Evolutionary conservation across 2,888 invertebrate species (phyloP).

Genomic region (Nomada flava): DNA sequence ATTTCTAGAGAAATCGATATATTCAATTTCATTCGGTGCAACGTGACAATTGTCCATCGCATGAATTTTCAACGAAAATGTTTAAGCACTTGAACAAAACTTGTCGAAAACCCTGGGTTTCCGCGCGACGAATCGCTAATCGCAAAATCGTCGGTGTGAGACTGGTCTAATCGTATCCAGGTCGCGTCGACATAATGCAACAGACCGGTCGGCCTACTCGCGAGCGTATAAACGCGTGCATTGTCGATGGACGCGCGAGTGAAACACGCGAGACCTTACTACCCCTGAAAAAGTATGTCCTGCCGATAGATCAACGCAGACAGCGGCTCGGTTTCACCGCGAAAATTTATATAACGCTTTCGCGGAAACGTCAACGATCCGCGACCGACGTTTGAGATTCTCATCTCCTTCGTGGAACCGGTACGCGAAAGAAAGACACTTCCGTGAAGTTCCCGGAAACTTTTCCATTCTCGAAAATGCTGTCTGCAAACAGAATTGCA

Average conservation of each 20-base stretch:
- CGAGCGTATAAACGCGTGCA: constrained; percentile 39
- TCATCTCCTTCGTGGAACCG: neutral
- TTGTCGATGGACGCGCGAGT: constrained; percentile 15
- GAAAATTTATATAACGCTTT: constrained; percentile 37
- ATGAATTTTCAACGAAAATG: too few species aligned
- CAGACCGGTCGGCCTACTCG: constrained; percentile 7
- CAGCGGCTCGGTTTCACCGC: constrained; percentile 7
- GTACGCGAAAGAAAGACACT: neutral
- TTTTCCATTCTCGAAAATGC: neutral
- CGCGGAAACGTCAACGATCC: constrained; percentile 29
- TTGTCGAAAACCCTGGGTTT: too few species aligned
- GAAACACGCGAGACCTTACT: constrained; percentile 28
- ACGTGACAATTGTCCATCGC: too few species aligned
- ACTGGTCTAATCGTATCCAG: constrained; percentile 8
- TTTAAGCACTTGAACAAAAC: too few species aligned
- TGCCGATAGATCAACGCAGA: constrained; percentile 11
- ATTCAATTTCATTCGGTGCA: too few species aligned
- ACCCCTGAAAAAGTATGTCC: constrained; percentile 16
- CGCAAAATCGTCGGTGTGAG: too few species aligned
- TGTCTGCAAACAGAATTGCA: neutral
- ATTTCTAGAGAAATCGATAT: too few species aligned
- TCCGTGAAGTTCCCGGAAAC: neutral
- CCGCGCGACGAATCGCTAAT: too few species aligned
- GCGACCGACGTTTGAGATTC: neutral
- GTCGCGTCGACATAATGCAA: constrained; percentile 34